Base-by-base conservation (phyloP, 2,888 invertebrate species). In the Glyphotaelius pellucidus region DNA sequence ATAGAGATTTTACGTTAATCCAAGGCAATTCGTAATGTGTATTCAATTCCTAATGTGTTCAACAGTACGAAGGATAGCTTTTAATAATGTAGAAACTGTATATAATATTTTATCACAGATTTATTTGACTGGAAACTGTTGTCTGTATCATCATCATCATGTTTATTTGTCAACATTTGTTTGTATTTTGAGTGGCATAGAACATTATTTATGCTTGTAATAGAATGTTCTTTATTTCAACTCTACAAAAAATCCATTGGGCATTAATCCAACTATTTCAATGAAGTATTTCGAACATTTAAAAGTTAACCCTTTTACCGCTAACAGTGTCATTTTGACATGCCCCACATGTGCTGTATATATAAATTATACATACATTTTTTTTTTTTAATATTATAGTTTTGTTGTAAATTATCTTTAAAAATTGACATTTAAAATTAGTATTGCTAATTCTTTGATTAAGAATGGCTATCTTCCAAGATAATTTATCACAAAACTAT, bases 1-100 rank as follows among this genome's bases (percentile, higher is more conserved):
- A 67, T 67, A 67, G 25, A 67, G 67, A 67, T 67, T 67, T 67
- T 67, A 67, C 67, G 25, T 67, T 67, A 9, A 25, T 67, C 67
- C 25, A 25, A 9, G 25, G 67, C 67, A 67, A 25, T 25, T 67
- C 25, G 5, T 67, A 25, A 67, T 67, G 67, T 67, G 25, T 67
- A 67, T 67, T 67, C 67, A 67, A 67, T 67, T 67, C 67, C 67
- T 67, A 67, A 67, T 67, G 67, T 67, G 67, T 67, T 67, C 67
- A 67, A 67, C 67, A 9, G 25, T 67, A 67, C 7, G 67, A 67
- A 25, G n/a, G 25, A 67, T 67, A 67, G 67, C 67, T 67, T 25
- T 67, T 67, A 67, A 19, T 67, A 52, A 52, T 67, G 25, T 67
- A 67, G 25, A 19, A 67, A 67, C 7, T 67, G n/a, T 67, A 67